phyloP scores from a whole-genome alignment of 2,888 invertebrate species.

The Gnatocerus cornutus region DNA sequence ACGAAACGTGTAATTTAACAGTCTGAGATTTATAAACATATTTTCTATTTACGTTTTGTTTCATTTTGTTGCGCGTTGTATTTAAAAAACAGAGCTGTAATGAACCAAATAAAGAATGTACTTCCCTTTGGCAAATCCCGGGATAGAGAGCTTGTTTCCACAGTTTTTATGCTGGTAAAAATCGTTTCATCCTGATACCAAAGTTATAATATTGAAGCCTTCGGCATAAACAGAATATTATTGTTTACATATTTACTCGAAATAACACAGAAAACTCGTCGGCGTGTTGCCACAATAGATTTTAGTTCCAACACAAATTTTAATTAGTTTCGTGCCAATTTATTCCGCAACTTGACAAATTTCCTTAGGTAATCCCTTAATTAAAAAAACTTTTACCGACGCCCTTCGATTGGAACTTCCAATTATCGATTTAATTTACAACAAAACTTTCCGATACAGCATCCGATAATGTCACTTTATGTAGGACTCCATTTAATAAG shows the following conservation, averaged over 20 bases:
- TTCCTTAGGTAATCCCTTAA: constrained; percentile 39
- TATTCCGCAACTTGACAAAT: constrained; percentile 29
- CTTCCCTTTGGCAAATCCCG: background rate
- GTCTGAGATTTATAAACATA: no score
- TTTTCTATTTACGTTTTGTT: no score
- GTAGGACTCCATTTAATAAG: constrained; percentile 43
- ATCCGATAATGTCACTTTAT: constrained; percentile 42
- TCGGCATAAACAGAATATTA: constrained; percentile 13
- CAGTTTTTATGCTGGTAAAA: constrained; percentile 2
- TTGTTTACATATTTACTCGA: constrained; percentile 31
- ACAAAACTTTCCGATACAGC: constrained; percentile 26
- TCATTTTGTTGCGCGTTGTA: background rate
- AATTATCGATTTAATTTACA: constrained; percentile 25
- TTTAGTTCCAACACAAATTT: constrained; percentile 42
- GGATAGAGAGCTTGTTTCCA: constrained; percentile 15
- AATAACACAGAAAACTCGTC: constrained; percentile 8
- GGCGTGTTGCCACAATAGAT: constrained; percentile 24
- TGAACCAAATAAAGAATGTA: background rate
- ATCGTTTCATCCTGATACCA: constrained; percentile 13
- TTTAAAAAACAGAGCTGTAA: background rate
- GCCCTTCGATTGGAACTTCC: background rate
- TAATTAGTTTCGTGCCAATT: constrained; percentile 41
- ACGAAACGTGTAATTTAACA: no score
- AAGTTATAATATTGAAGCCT: constrained; percentile 9
- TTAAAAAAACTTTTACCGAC: constrained; percentile 33